Conservation (phyloP, 2,797 vertebrate genomes). For the Leptatherina wallacei region DNA sequence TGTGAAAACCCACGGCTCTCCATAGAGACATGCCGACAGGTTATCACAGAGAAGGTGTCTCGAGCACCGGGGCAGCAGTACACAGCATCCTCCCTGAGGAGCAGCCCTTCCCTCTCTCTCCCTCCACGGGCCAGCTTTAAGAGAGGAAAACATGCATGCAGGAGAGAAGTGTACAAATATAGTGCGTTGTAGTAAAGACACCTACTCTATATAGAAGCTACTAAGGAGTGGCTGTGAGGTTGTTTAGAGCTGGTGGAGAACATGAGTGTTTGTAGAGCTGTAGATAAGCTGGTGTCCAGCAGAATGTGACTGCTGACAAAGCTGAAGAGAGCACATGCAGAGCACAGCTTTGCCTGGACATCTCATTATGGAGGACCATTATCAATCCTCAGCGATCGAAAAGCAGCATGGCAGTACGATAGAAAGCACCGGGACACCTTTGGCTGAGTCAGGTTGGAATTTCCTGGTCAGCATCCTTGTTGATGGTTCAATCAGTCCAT, state of each 20-base stretch:
- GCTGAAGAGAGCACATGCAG: slow-evolving; percentile 51
- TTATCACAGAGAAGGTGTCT: slow-evolving; percentile 81
- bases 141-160: slow-evolving; percentile 43
- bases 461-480: slow-evolving; percentile 60
- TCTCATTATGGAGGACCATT: slow-evolving; percentile 72
- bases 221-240: slow-evolving; percentile 16
- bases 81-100: slow-evolving; percentile 55
- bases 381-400: slow-evolving; percentile 81
- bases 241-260: slow-evolving; percentile 25
- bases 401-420: slow-evolving; percentile 66
- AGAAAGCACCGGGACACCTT: slow-evolving; percentile 53
- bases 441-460: slow-evolving; percentile 73
- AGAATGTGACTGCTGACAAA: slow-evolving; percentile 69
- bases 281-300: slow-evolving; percentile 64
- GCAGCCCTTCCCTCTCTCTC: slow-evolving; percentile 14
- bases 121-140: slow-evolving; percentile 34
- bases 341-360: slow-evolving; percentile 53
- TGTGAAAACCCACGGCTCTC: slow-evolving; percentile 70
- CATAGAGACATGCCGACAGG: slow-evolving; percentile 75
- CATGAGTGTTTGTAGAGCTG: slow-evolving; percentile 40
- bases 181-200: slow-evolving; percentile 34
- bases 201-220: slow-evolving; percentile 36
- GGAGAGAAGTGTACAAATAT: slow-evolving; percentile 39
- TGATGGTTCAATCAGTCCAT: slow-evolving; percentile 68
- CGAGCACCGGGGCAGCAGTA: slow-evolving; percentile 51